Evolutionary conservation across 1,140 invertebrate genomes (phyloP).

Genomic region (Heterodera carotae): DNA sequence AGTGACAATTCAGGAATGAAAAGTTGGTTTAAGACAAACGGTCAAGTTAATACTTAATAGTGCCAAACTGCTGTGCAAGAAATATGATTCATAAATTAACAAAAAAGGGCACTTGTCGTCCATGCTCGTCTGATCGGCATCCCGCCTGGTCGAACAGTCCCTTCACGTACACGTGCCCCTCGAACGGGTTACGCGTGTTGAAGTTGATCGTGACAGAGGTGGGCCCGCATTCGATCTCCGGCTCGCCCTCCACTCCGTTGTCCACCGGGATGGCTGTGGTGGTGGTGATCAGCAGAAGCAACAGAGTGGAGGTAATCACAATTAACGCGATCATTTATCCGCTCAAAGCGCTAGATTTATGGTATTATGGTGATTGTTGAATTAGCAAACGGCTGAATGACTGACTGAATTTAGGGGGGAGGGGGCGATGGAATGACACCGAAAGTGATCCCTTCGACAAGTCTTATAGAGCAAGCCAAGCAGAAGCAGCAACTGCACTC

Average conservation of each 20-base stretch:
- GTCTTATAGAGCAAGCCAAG: background rate
- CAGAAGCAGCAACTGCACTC: background rate
- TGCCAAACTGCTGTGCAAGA: background rate
- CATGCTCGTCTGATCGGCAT: conserved; percentile 64
- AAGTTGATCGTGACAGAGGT: conserved; percentile 65
- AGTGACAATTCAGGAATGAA: no score
- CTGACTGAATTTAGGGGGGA: background rate
- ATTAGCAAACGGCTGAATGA: background rate
- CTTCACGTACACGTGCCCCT: conserved; percentile 65
- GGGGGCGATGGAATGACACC: background rate
- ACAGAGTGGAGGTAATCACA: background rate
- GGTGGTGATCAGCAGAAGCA: background rate
- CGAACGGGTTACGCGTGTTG: conserved; percentile 65
- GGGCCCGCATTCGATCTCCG: conserved; percentile 61
- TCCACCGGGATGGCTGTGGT: conserved; percentile 54
- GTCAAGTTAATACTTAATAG: no score
- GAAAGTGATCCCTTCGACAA: background rate
- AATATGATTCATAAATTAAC: background rate
- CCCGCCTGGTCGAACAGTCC: conserved; percentile 64
- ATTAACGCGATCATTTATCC: background rate
- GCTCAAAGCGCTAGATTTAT: background rate
- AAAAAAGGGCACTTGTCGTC: conserved; percentile 45
- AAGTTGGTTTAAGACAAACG: no score
- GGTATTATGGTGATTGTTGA: background rate
- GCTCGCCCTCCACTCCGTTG: conserved; percentile 60